Base-by-base conservation (phyloP, 2,797 vertebrate species). In the Melanotaenia maccullochi region DNA sequence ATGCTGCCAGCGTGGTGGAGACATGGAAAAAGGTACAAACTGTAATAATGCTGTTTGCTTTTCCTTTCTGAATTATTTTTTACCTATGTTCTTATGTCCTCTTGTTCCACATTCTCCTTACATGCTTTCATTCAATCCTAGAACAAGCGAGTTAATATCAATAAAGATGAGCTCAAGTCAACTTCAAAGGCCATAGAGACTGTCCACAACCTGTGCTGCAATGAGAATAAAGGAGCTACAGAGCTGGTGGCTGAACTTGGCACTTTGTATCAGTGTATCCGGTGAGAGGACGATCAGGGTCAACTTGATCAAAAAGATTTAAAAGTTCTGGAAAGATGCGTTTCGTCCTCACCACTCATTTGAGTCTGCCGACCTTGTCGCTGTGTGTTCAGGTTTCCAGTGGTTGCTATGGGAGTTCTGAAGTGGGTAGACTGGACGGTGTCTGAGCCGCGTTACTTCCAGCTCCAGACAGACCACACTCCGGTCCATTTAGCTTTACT, bases 401-500 rank as follows among this genome's bases (percentile, higher is more conserved):
- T 99, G 14, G 98, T 99, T 40, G 97, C 98, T 0, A 99, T 99
- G 97, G 98, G 98, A 1, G 98, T 99, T 25, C 83, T 99, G 66
- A 99, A 97, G 81, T 99, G 98, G 98, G 98, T 99, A 40, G 98
- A 99, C 33, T 99, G 98, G 98, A 99, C 98, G 0, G 98, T 99
- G 54, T 99, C 97, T 0, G 98, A 99, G 78, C 97, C 98, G 0
- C 92, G 97, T 6, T 99, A 99, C 92, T 99, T 99, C 86, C 97
- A 99, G 91, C 94, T 99, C 56, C 98, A 99, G 91, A 99, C 98
- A 0, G 98, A 99, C 87, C 98, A 99, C 89, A 99, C 98, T 1
- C 98, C 98, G 0, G 96, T 99, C 3, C 98, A 99, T 85, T 85
- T 99, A 84, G 98, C 98, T 0, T 83, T 99, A 69, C 67, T 99